A percentile compares a stretch with the other conserved stretches of the same genome.
Conservation (phyloP, 1,140 invertebrate genomes). For the Sinella curviseta region DNA sequence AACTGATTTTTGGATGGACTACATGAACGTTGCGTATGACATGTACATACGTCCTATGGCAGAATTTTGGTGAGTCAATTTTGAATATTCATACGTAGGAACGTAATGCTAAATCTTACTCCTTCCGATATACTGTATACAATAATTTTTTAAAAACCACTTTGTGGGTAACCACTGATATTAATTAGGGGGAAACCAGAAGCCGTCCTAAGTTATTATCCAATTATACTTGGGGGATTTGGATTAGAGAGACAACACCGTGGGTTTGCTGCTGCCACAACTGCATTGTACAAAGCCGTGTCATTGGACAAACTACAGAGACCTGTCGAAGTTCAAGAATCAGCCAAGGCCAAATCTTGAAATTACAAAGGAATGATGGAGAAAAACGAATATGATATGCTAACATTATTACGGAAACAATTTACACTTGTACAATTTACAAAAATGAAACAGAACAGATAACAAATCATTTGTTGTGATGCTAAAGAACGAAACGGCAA, state of each 20-base stretch:
- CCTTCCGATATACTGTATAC: too few relatives aligned
- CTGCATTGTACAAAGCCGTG: not conserved
- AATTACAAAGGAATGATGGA: too few relatives aligned
- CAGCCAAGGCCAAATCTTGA: too few relatives aligned
- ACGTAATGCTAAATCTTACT: not conserved
- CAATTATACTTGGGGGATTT: not conserved
- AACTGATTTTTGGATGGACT: conserved; percentile 12
- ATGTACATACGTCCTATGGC: not conserved
- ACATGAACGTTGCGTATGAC: not conserved
- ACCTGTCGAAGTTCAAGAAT: too few relatives aligned
- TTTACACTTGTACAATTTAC: too few relatives aligned
- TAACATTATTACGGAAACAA: too few relatives aligned
- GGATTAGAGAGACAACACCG: not conserved
- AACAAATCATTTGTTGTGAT: too few relatives aligned
- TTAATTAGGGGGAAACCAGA: not conserved
- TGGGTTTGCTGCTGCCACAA: not conserved
- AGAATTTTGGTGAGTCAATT: not conserved
- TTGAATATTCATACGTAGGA: too few relatives aligned
- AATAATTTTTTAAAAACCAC: not conserved
- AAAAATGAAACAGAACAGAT: too few relatives aligned
- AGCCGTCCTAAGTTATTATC: not conserved
- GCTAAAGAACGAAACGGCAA: too few relatives aligned
- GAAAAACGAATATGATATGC: too few relatives aligned
- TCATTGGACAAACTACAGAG: not conserved
- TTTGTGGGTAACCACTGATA: not conserved